Percentiles rank a stretch among this genome's conserved stretches.
Conservation (phyloP, 2,888 invertebrate species). For the Coecobrya sp. region DNA sequence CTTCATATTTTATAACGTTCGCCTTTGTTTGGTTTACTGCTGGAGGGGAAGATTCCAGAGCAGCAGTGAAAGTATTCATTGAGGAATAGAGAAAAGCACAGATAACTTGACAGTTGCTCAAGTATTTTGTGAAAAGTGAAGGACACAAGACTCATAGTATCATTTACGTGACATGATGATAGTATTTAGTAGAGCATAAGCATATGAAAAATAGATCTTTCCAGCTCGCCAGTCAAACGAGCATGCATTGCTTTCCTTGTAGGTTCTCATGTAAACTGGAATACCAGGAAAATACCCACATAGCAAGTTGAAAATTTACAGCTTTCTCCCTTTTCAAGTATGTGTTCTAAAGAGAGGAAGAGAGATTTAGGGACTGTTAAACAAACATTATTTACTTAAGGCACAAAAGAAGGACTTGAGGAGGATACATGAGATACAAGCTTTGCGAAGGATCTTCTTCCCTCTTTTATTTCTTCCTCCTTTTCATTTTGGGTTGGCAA, state of each 20-base stretch:
- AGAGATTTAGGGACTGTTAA: not conserved
- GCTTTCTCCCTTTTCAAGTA: not conserved
- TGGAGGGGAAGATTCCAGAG: not conserved
- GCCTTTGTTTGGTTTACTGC: not conserved
- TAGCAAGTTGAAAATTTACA: not conserved
- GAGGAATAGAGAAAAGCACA: not conserved
- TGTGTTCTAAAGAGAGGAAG: not conserved
- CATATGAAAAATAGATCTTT: not conserved
- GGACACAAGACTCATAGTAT: not conserved
- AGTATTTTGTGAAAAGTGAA: not conserved
- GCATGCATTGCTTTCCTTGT: not conserved
- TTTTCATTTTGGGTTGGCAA: not conserved
- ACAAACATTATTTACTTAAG: constrained; percentile 6
- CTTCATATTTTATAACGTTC: not conserved
- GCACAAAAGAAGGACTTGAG: not conserved
- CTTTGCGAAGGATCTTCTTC: constrained; percentile 1
- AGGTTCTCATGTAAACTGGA: not conserved
- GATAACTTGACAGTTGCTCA: constrained; percentile 11
- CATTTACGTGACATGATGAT: constrained; percentile 10
- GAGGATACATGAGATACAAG: constrained; percentile 1
- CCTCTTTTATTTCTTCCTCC: not conserved
- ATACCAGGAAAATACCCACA: not conserved
- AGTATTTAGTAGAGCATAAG: not conserved
- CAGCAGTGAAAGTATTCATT: not conserved
- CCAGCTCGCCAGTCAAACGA: not conserved